Percentiles rank a stretch among this genome's conserved stretches.
Conservation (phyloP, 2,797 vertebrate genomes). For the Nannoperca obscura region DNA sequence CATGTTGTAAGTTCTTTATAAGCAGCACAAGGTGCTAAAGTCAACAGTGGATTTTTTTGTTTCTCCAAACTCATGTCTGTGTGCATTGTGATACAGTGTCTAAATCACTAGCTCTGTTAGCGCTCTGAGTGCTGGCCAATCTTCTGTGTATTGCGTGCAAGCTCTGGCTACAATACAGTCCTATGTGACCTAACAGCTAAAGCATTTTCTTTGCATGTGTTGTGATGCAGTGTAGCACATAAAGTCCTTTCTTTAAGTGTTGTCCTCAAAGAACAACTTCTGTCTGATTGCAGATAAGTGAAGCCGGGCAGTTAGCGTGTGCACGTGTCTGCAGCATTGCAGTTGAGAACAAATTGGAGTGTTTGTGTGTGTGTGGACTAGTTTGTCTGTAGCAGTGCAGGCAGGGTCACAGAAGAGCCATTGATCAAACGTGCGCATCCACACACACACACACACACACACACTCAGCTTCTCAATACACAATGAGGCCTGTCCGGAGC, state of each 20-base stretch:
- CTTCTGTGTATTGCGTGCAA: conserved; percentile 28
- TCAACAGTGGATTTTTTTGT: conserved; percentile 43
- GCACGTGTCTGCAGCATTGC: conserved; percentile 66
- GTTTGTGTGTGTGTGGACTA: conserved; percentile 29
- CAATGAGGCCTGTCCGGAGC: conserved; percentile 84
- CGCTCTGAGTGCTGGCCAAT: conserved; percentile 37
- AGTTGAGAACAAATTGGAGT: conserved; percentile 60
- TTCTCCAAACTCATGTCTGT: conserved; percentile 39
- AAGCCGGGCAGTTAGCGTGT: conserved; percentile 54
- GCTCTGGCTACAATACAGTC: conserved; percentile 27
- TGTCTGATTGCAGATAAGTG: conserved; percentile 54
- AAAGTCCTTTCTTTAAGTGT: conserved; percentile 50
- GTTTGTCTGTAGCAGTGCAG: conserved; percentile 62
- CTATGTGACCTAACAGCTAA: conserved; percentile 41
- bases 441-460: conserved; percentile 28
- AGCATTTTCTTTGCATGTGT: conserved; percentile 51
- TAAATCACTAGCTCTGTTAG: conserved; percentile 46
- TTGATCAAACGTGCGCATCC: conserved; percentile 73
- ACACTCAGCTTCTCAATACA: conserved; percentile 73
- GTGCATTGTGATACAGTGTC: conserved; percentile 45
- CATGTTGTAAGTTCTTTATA: conserved; percentile 24
- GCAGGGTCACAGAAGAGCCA: conserved; percentile 78
- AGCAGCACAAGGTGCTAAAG: conserved; percentile 38
- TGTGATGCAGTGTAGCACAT: conserved; percentile 40
- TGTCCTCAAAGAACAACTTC: conserved; percentile 57